Evolutionary conservation across 1,140 invertebrate species (phyloP).

Genomic region (Hormaphis cornu): DNA sequence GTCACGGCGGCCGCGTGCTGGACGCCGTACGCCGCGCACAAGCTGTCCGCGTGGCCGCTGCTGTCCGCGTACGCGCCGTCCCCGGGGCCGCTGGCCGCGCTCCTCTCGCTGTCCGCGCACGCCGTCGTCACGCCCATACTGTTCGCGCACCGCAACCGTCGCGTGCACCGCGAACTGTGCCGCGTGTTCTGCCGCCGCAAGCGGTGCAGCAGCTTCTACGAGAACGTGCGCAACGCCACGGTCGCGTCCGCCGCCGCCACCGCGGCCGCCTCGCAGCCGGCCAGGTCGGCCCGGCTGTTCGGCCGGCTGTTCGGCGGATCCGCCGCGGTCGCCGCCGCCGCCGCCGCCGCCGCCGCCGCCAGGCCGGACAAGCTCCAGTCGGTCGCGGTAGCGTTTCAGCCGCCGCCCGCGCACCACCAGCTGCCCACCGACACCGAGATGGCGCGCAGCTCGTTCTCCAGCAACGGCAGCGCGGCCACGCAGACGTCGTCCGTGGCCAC

Average conservation of each 20-base stretch:
- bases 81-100: constrained; percentile 44
- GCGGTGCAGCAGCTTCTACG: constrained; percentile 39
- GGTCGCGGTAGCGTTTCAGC: neutral
- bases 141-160: constrained; percentile 65
- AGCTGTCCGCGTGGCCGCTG: constrained; percentile 44
- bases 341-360: neutral
- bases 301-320: constrained; percentile 35
- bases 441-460: constrained; percentile 48
- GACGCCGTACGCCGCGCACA: constrained; percentile 53
- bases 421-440: constrained; percentile 46
- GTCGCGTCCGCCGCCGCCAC: neutral
- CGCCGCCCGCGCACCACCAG: constrained; percentile 36
- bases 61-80: constrained; percentile 41
- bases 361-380: neutral
- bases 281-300: constrained; percentile 27
- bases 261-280: neutral
- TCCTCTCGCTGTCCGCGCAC: constrained; percentile 57
- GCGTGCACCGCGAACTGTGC: constrained; percentile 60
- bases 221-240: constrained; percentile 35
- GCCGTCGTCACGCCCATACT: constrained; percentile 64
- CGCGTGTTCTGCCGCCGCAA: constrained; percentile 50
- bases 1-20: constrained; percentile 63
- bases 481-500: constrained; percentile 46
- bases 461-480: constrained; percentile 44
- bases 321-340: neutral